A percentile compares a stretch with the other conserved stretches of the same genome.
phyloP scores from a whole-genome alignment of 2,797 vertebrate species.

The Percopsis omiscomaycus region DNA sequence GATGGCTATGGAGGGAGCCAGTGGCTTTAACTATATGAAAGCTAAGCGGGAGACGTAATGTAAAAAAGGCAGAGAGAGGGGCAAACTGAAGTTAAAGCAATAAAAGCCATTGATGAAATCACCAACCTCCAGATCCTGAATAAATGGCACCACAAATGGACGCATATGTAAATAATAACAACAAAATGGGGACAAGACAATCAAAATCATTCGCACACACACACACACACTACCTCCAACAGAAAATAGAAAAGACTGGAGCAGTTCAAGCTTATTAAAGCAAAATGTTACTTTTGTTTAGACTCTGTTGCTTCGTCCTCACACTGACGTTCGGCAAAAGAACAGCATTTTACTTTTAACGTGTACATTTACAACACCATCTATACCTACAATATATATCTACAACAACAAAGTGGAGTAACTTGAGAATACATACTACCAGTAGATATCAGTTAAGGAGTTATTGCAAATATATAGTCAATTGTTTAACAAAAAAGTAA shows the following conservation, averaged over 20 bases:
- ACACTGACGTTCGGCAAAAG: too few species aligned
- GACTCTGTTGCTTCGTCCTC: too few species aligned
- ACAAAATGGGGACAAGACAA: conserved; percentile 28
- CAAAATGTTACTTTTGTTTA: neutral
- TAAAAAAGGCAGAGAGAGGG: neutral
- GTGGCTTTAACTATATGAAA: conserved; percentile 19
- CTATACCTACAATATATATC: too few species aligned
- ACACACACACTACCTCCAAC: neutral
- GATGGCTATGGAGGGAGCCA: too few species aligned
- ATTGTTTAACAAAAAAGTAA: too few species aligned
- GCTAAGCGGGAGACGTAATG: neutral
- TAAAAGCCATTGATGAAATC: neutral
- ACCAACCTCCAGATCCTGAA: conserved; percentile 75
- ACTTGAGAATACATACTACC: too few species aligned
- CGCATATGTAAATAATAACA: conserved; percentile 43
- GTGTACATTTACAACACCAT: too few species aligned
- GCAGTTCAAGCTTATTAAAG: neutral
- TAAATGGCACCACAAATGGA: conserved; percentile 35
- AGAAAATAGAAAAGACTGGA: neutral
- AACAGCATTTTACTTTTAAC: too few species aligned
- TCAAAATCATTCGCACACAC: conserved; percentile 8
- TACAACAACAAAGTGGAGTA: too few species aligned
- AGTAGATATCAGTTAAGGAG: too few species aligned
- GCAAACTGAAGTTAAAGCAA: neutral
- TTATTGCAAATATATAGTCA: too few species aligned